Conservation (phyloP, 2,113 vertebrate species). For the Noturus placidus region DNA sequence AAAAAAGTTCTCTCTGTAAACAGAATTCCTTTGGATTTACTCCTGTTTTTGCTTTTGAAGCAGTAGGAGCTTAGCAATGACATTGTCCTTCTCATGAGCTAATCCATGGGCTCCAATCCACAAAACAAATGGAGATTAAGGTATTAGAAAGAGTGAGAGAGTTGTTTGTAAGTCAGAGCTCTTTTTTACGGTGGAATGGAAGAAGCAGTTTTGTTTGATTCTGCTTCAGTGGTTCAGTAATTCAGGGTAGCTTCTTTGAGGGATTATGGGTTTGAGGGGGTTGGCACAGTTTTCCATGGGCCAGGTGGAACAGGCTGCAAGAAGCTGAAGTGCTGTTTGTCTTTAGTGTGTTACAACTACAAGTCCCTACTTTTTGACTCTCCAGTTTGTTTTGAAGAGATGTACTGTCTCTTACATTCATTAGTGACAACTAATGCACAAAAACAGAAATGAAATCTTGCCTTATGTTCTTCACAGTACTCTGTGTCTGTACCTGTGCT, state of each 20-base stretch:
- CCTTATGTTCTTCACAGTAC: not conserved
- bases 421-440: not conserved
- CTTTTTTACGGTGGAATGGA: not conserved
- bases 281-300: slow-evolving; percentile 11
- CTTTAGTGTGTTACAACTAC: not conserved
- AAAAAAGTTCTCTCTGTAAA: slow-evolving; percentile 57
- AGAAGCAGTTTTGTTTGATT: slow-evolving; percentile 21
- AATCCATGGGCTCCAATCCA: slow-evolving; percentile 62
- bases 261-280: slow-evolving; percentile 32
- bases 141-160: slow-evolving; percentile 4
- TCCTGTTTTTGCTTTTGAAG: slow-evolving; percentile 43
- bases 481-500: not conserved
- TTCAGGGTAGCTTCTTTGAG: not conserved
- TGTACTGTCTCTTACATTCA: not conserved
- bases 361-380: not conserved
- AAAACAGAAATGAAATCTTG: not conserved
- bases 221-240: slow-evolving; percentile 9
- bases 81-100: slow-evolving; percentile 49
- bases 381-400: not conserved
- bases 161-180: slow-evolving; percentile 8
- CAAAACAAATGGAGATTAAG: slow-evolving; percentile 57
- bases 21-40: slow-evolving; percentile 59
- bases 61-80: slow-evolving; percentile 5
- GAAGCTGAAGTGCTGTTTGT: slow-evolving; percentile 14
- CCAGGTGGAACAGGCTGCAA: slow-evolving; percentile 11